phyloP scores from a whole-genome alignment of 2,113 vertebrate species.

The Sphaerodactylus townsendi region DNA sequence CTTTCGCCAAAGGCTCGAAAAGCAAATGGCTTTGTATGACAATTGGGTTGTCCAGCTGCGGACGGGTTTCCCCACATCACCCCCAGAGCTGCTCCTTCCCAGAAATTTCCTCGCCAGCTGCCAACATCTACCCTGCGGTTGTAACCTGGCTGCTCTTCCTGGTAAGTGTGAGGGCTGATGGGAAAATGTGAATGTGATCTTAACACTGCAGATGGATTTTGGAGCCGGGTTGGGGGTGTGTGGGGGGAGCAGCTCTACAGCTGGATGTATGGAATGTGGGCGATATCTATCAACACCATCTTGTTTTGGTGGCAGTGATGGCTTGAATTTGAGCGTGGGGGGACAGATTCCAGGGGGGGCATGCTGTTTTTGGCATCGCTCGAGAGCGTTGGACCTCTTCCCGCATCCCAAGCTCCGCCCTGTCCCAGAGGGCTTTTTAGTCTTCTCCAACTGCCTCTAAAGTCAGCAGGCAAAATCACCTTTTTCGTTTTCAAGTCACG shows the following conservation, averaged over 20 bases:
- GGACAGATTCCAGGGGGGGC: no score
- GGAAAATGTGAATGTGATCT: background rate
- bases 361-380: no score
- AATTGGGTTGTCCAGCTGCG: conserved; percentile 66
- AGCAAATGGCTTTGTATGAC: conserved; percentile 74
- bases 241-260: background rate
- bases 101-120: conserved; percentile 29
- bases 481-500: background rate
- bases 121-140: conserved; percentile 66
- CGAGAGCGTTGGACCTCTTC: no score
- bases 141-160: conserved; percentile 76
- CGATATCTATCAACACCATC: no score
- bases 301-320: no score
- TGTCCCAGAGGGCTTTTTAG: background rate
- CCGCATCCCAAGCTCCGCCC: no score
- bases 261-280: no score
- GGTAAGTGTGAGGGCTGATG: conserved; percentile 62
- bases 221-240: background rate
- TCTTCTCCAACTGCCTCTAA: background rate
- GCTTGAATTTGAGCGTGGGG: no score
- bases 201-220: background rate
- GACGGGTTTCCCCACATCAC: conserved; percentile 44
- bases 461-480: conserved; percentile 1
- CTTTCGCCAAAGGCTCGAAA: conserved; percentile 43
- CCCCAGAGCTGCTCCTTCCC: conserved; percentile 19